These are phyloP conservation scores for Andrena dorsata DNA, from an alignment of 2,888 invertebrate genomes.

Conservation along the genomic window DNA sequence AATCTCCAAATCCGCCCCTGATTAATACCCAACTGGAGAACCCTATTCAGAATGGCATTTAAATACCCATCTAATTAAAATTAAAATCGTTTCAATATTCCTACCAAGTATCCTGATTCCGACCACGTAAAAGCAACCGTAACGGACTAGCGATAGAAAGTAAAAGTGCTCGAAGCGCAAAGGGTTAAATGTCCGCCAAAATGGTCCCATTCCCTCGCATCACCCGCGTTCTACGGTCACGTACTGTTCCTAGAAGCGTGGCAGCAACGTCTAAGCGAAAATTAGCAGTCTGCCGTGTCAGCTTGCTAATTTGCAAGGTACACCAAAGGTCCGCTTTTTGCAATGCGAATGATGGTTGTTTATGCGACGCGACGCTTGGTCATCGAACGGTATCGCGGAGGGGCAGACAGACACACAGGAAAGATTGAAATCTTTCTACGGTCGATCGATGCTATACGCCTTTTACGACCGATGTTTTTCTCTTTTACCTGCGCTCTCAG, in stretches of 20 bases:
- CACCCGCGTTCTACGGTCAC: neutral
- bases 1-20: too few species aligned
- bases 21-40: too few species aligned
- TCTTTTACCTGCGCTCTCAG: too few species aligned
- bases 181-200: neutral
- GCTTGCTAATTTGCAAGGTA: conserved; percentile 3
- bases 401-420: neutral
- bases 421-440: neutral
- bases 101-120: too few species aligned
- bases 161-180: neutral
- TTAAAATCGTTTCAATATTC: too few species aligned
- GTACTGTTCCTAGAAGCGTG: neutral
- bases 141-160: too few species aligned
- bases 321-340: neutral
- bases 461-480: too few species aligned
- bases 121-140: too few species aligned
- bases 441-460: neutral
- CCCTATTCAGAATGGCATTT: too few species aligned
- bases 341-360: neutral
- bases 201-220: neutral
- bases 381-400: neutral
- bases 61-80: too few species aligned
- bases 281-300: neutral
- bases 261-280: neutral
- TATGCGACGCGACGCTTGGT: neutral